Conservation (phyloP, 1,140 invertebrate species). For the Drosophila paulistorum region DNA sequence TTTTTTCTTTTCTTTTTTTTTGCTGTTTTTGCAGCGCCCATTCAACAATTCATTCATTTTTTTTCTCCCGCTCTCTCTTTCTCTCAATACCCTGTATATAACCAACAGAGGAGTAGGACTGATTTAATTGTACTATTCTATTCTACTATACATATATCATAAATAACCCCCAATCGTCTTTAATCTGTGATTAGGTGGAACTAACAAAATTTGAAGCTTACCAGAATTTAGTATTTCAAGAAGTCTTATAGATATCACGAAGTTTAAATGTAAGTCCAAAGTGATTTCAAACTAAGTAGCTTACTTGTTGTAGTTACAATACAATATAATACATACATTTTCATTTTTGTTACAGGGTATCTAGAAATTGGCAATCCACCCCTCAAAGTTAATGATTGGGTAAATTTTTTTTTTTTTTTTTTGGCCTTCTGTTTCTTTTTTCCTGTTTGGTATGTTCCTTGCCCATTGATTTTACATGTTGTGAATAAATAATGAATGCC, state of each 20-base stretch:
- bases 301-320: too few species aligned
- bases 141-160: too few species aligned
- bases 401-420: constrained; percentile 5
- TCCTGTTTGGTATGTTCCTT: constrained; percentile 23
- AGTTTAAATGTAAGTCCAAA: too few species aligned
- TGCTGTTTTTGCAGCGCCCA: constrained; percentile 28
- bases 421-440: constrained; percentile 11
- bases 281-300: too few species aligned
- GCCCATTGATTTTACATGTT: constrained; percentile 80
- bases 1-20: constrained; percentile 3
- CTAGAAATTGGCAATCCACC: neutral
- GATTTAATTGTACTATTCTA: too few species aligned
- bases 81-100: neutral
- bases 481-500: constrained; percentile 80
- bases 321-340: too few species aligned
- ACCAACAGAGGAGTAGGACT: neutral
- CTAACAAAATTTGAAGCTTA: too few species aligned
- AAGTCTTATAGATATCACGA: too few species aligned
- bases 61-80: constrained; percentile 9
- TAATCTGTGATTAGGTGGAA: too few species aligned
- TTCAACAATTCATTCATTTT: constrained; percentile 73
- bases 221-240: too few species aligned
- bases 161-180: too few species aligned
- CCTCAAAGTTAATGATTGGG: neutral
- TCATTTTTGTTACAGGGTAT: neutral